Conservation (phyloP, 2,797 vertebrate species). For the Channallabes apus region DNA sequence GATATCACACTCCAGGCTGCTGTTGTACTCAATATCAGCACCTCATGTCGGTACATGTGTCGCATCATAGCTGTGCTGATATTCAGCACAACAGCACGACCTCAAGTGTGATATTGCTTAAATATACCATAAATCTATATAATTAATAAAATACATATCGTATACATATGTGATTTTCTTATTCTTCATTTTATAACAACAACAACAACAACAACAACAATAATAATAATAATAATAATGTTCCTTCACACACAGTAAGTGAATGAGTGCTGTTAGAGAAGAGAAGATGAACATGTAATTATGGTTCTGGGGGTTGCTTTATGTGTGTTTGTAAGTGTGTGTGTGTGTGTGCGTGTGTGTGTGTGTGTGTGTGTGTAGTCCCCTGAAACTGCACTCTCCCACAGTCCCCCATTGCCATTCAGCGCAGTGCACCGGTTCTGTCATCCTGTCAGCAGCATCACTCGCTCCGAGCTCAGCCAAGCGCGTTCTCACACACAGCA, state of each 20-base stretch:
- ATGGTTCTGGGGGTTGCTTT: neutral
- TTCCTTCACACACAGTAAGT: neutral
- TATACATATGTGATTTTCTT: too few species aligned
- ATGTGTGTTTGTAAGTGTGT: neutral
- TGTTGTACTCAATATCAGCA: too few species aligned
- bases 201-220: neutral
- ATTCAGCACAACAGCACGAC: too few species aligned
- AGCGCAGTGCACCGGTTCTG: slow-evolving; percentile 68
- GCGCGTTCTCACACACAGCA: slow-evolving; percentile 74
- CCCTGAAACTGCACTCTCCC: slow-evolving; percentile 65
- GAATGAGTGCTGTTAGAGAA: neutral
- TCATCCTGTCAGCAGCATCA: slow-evolving; percentile 79
- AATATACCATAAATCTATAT: too few species aligned
- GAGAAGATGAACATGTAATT: slow-evolving; percentile 16
- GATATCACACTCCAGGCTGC: too few species aligned
- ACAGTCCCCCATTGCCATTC: slow-evolving; percentile 77
- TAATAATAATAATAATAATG: neutral
- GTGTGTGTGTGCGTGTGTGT: neutral
- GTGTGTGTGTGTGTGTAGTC: slow-evolving; percentile 37
- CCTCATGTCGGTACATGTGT: too few species aligned
- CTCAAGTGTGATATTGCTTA: too few species aligned
- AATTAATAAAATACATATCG: too few species aligned
- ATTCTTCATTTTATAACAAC: neutral
- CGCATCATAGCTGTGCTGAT: too few species aligned
- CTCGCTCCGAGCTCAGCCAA: slow-evolving; percentile 71